Evolutionary conservation across 2,113 vertebrate species (phyloP).

Genomic region (Arothron firmamentum): DNA sequence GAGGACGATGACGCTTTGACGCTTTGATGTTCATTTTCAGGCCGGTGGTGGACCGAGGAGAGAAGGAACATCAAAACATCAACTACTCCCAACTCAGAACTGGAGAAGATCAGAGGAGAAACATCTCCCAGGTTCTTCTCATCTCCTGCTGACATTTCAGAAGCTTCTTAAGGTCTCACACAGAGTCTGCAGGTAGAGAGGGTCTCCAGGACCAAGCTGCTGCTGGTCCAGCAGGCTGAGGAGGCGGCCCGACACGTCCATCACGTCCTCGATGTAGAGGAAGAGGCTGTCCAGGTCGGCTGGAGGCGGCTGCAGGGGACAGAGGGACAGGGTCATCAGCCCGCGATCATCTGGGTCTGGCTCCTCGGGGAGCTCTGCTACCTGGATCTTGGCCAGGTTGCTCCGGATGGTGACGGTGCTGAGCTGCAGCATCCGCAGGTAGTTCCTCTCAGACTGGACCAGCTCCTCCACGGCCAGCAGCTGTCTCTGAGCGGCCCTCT

Average conservation of each 20-base stretch:
- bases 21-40: no score
- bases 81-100: no score
- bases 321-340: background rate
- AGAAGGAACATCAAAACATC: no score
- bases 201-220: conserved; percentile 42
- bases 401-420: conserved; percentile 76
- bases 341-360: conserved; percentile 65
- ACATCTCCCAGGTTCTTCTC: no score
- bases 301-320: conserved; percentile 74
- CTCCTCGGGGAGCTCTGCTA: conserved; percentile 36
- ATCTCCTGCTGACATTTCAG: background rate
- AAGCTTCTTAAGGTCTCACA: conserved; percentile 72
- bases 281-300: conserved; percentile 85
- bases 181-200: conserved; percentile 75
- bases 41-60: no score
- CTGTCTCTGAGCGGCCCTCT: conserved; percentile 76
- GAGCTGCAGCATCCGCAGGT: conserved; percentile 77
- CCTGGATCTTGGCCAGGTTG: conserved; percentile 77
- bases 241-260: conserved; percentile 77
- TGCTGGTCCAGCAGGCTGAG: conserved; percentile 79
- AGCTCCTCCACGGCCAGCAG: conserved; percentile 81
- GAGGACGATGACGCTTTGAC: no score
- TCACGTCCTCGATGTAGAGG: conserved; percentile 83
- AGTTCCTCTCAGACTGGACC: conserved; percentile 83
- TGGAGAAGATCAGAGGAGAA: no score